Evolutionary conservation across 2,888 invertebrate genomes (phyloP).

Genomic region (Alsophila aescularia): DNA sequence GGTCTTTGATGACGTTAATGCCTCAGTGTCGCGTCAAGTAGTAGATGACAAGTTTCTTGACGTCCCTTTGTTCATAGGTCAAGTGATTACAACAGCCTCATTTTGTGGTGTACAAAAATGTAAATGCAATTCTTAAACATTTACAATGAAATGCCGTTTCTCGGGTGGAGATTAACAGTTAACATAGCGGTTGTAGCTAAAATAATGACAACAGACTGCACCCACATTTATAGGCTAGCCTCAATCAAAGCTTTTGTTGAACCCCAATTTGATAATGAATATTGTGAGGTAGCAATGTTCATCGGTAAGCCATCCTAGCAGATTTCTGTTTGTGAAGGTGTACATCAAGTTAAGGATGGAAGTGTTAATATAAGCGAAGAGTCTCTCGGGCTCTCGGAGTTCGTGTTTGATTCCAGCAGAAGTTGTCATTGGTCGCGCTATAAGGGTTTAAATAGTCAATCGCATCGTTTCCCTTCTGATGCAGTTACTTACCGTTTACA

Average conservation of each 20-base stretch:
- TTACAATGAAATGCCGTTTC: constrained; percentile 1
- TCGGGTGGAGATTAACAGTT: background rate
- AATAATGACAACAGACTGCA: background rate
- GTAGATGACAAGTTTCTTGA: constrained; percentile 2
- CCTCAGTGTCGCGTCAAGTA: constrained; percentile 1
- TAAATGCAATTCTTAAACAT: background rate
- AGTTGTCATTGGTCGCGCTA: background rate
- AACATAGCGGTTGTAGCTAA: background rate
- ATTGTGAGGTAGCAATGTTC: background rate
- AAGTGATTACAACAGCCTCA: constrained; percentile 7
- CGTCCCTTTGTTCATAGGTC: constrained; percentile 1
- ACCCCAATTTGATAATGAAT: background rate
- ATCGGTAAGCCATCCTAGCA: background rate
- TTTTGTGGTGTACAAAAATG: constrained; percentile 6
- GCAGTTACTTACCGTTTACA: constrained; percentile 31
- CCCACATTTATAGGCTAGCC: background rate
- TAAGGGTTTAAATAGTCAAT: background rate
- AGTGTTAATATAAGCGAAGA: background rate
- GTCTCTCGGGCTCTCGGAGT: background rate
- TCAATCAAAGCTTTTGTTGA: background rate
- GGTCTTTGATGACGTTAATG: background rate
- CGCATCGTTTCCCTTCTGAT: background rate
- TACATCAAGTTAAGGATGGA: background rate
- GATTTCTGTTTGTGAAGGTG: background rate
- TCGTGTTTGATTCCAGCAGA: background rate